Percentiles rank a stretch among this genome's conserved stretches.
phyloP scores from a whole-genome alignment of 2,888 invertebrate species.

The Amiota minor region DNA sequence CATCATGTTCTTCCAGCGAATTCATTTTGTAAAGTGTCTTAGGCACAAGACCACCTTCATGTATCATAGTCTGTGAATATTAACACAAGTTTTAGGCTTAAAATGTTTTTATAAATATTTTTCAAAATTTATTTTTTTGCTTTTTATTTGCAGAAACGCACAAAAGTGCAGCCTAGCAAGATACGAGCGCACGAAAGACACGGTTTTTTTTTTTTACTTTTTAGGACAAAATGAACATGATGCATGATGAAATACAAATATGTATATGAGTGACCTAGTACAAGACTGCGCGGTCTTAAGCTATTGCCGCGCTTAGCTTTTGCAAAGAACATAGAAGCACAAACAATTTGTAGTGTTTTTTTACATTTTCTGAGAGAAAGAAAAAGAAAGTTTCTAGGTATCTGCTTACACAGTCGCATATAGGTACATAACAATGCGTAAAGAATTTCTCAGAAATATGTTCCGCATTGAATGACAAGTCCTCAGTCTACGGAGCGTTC shows the following conservation, averaged over 20 bases:
- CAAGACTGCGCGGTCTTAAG: not conserved
- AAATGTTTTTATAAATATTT: not conserved
- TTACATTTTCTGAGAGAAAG: constrained; percentile 8
- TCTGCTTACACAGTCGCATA: constrained; percentile 74
- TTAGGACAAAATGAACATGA: constrained; percentile 15
- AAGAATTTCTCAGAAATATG: constrained; percentile 71
- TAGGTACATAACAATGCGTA: constrained; percentile 72
- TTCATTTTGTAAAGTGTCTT: constrained; percentile 85
- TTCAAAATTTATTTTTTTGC: constrained; percentile 18
- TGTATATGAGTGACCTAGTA: constrained; percentile 5
- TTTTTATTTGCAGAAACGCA: constrained; percentile 11
- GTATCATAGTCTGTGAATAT: constrained; percentile 81
- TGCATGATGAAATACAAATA: constrained; percentile 29
- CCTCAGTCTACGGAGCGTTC: constrained; percentile 47
- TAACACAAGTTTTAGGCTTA: not conserved
- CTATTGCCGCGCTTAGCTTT: constrained; percentile 6
- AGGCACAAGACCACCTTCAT: constrained; percentile 91
- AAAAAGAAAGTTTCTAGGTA: constrained; percentile 6
- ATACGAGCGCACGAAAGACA: constrained; percentile 10
- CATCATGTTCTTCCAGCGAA: constrained; percentile 63
- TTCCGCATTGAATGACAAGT: constrained; percentile 66
- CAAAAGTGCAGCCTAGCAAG: not conserved
- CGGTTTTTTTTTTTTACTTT: constrained; percentile 16
- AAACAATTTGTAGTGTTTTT: constrained; percentile 2
- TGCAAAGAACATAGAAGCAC: constrained; percentile 16